These are phyloP conservation scores for Sus scrofa DNA, from an alignment of 2,113 vertebrate genomes.

Conservation along the genomic window T2T-Sscrofa CM000827.6:68988001-68988500, in stretches of 20 bases:
- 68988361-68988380: neutral
- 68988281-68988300: neutral
- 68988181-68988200: neutral
- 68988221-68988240: neutral
- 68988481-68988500: neutral
- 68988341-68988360: neutral
- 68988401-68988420: neutral
- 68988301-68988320: neutral
- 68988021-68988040: neutral
- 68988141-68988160: neutral
- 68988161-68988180: conserved; percentile 5
- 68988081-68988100: neutral
- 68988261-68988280: neutral
- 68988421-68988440: neutral
- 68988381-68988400: neutral
- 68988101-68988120: neutral
- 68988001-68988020: neutral
- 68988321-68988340: neutral
- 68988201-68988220: neutral
- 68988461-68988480: neutral
- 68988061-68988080: neutral
- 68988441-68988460: neutral
- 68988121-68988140: neutral
- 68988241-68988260: neutral
- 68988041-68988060: neutral